Conservation (phyloP, 2,113 vertebrate species). For the Condylura cristata region DNA sequence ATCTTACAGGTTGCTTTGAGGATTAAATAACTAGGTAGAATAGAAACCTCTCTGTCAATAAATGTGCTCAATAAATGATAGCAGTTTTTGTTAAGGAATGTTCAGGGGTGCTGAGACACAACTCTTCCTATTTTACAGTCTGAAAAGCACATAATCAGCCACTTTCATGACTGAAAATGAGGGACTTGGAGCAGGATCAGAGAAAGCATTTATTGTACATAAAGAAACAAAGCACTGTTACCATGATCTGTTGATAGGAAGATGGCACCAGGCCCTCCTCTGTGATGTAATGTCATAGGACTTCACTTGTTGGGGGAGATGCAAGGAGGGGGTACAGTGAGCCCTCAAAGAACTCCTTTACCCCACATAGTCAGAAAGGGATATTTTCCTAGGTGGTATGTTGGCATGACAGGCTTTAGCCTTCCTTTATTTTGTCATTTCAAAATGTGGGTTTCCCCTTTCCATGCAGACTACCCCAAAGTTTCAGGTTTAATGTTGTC, state of each 20-base stretch:
- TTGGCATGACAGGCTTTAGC: neutral
- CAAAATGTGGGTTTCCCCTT: neutral
- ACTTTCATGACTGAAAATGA: slow-evolving; percentile 35
- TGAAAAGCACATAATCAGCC: neutral
- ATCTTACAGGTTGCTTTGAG: slow-evolving; percentile 35
- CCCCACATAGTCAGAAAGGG: neutral
- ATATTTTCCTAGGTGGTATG: neutral
- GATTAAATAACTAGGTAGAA: neutral
- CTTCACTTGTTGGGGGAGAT: neutral
- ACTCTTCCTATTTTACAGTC: neutral
- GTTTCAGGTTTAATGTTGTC: slow-evolving; percentile 16
- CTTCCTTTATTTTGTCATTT: neutral
- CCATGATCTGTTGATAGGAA: neutral
- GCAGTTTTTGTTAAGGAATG: neutral
- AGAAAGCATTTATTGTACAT: slow-evolving; percentile 55
- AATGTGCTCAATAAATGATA: neutral
- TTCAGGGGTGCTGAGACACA: neutral
- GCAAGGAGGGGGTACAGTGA: neutral
- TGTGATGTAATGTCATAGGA: slow-evolving; percentile 53
- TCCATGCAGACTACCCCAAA: neutral
- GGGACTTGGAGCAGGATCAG: slow-evolving; percentile 49
- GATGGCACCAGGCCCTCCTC: slow-evolving; percentile 22
- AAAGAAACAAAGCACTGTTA: slow-evolving; percentile 54
- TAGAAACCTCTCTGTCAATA: neutral
- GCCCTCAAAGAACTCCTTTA: neutral